A percentile compares a stretch with the other conserved stretches of the same genome.
Evolutionary conservation across 2,888 invertebrate genomes (phyloP).

Genomic region (Ametastegia equiseti): DNA sequence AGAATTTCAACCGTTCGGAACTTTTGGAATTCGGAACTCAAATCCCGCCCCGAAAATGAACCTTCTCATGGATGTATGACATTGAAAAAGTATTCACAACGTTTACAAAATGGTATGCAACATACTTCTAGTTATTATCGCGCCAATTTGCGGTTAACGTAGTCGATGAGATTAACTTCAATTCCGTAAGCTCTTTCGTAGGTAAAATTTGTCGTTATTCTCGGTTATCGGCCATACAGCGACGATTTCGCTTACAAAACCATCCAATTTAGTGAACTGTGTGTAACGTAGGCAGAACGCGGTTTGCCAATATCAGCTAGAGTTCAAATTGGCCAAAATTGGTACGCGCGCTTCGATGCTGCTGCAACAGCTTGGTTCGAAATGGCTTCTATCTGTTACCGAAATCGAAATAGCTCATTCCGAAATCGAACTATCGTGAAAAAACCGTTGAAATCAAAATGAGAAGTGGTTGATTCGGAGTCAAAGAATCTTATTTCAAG

Average conservation of each 20-base stretch:
- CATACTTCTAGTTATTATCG: background rate
- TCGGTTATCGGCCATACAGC: constrained; percentile 14
- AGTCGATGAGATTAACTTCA: constrained; percentile 14
- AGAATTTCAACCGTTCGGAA: too few relatives aligned
- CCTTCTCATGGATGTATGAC: too few relatives aligned
- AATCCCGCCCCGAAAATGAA: too few relatives aligned
- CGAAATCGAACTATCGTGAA: background rate
- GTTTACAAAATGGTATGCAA: background rate
- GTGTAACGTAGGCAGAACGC: constrained; percentile 24
- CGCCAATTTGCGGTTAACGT: background rate
- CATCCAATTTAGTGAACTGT: background rate
- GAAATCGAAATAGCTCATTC: constrained; percentile 12
- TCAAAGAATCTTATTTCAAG: background rate
- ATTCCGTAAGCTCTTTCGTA: background rate
- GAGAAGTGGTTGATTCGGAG: background rate
- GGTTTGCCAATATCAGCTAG: constrained; percentile 41
- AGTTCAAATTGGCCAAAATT: constrained; percentile 39
- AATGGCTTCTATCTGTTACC: background rate
- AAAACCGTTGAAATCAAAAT: too few relatives aligned
- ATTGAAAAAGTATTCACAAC: background rate
- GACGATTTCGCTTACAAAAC: constrained; percentile 25
- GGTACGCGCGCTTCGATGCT: constrained; percentile 21
- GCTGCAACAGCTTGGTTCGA: constrained; percentile 37
- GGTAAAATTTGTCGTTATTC: constrained; percentile 26
- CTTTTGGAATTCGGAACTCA: too few relatives aligned